Evolutionary conservation across 1,140 invertebrate species (phyloP).

Genomic region (Drosophila tsacasi): DNA sequence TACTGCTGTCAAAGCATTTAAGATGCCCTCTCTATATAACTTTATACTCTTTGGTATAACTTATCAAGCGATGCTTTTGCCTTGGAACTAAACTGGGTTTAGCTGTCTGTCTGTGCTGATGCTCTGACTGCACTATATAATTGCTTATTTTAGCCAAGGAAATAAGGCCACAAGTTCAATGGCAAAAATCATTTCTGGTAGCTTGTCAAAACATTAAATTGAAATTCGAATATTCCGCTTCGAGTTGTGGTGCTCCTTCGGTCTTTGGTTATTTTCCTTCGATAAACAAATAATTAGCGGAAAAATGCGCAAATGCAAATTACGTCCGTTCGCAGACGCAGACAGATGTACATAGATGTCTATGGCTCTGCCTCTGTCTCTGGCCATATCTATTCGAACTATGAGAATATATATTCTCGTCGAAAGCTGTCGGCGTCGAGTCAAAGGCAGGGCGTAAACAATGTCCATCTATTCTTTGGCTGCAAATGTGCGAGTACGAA

Average conservation of each 20-base stretch:
- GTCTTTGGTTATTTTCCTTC: slow-evolving; percentile 41
- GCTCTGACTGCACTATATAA: background rate
- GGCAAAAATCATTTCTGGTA: slow-evolving; percentile 29
- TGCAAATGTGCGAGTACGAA: slow-evolving; percentile 8
- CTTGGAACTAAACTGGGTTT: slow-evolving; percentile 48
- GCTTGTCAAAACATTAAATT: slow-evolving; percentile 41
- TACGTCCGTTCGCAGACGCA: slow-evolving; percentile 23
- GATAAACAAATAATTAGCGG: slow-evolving; percentile 55
- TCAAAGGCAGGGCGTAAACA: slow-evolving; percentile 46
- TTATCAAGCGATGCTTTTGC: slow-evolving; percentile 35
- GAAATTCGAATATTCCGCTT: slow-evolving; percentile 15
- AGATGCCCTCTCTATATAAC: too few species aligned
- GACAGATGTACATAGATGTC: slow-evolving; percentile 35
- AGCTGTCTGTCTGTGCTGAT: background rate
- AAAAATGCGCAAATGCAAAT: slow-evolving; percentile 53
- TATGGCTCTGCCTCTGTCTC: slow-evolving; percentile 1
- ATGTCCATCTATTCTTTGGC: slow-evolving; percentile 31
- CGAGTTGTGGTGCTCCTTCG: background rate
- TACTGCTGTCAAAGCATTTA: too few species aligned
- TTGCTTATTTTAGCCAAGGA: slow-evolving; percentile 23
- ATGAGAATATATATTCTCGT: slow-evolving; percentile 4
- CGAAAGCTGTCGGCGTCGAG: slow-evolving; percentile 36
- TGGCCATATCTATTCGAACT: slow-evolving; percentile 32
- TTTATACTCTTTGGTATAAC: too few species aligned
- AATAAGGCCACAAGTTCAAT: slow-evolving; percentile 43